Conservation (phyloP, 2,797 vertebrate genomes). For the Ibycter americanus region DNA sequence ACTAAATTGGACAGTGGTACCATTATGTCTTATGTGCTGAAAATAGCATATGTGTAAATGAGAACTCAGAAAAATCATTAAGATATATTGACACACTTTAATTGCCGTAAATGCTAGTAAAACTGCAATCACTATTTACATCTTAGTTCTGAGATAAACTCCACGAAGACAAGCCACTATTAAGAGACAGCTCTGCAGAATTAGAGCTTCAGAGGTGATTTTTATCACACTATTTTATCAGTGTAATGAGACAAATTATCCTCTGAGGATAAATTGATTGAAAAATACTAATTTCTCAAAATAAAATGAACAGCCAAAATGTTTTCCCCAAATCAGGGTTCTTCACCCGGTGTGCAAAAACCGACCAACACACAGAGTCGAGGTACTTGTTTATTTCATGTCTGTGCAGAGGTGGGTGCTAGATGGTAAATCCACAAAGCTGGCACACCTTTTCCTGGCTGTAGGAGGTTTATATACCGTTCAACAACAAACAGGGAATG, state of each 20-base stretch:
- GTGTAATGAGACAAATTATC: not conserved
- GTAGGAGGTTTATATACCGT: too few relatives aligned
- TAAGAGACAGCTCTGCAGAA: not conserved
- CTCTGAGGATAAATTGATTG: not conserved
- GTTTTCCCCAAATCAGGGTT: rapidly evolving
- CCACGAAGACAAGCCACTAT: not conserved
- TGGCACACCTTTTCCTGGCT: rapidly evolving
- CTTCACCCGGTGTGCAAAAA: not conserved
- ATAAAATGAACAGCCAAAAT: not conserved
- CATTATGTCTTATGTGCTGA: not conserved
- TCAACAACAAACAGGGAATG: too few relatives aligned
- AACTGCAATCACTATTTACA: not conserved
- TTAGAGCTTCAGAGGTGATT: not conserved
- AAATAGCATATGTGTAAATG: not conserved
- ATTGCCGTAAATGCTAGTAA: not conserved
- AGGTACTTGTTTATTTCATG: not conserved
- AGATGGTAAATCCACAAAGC: not conserved
- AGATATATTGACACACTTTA: not conserved
- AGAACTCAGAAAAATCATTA: not conserved
- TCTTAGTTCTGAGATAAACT: not conserved
- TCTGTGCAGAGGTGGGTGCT: not conserved
- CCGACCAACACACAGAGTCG: not conserved
- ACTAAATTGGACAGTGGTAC: not conserved
- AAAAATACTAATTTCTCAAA: not conserved
- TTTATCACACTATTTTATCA: not conserved